Percentiles rank a stretch among this genome's conserved stretches.
These are phyloP conservation scores for Boloria euphrosyne DNA, from an alignment of 2,888 invertebrate species.

Conservation along the genomic window DNA sequence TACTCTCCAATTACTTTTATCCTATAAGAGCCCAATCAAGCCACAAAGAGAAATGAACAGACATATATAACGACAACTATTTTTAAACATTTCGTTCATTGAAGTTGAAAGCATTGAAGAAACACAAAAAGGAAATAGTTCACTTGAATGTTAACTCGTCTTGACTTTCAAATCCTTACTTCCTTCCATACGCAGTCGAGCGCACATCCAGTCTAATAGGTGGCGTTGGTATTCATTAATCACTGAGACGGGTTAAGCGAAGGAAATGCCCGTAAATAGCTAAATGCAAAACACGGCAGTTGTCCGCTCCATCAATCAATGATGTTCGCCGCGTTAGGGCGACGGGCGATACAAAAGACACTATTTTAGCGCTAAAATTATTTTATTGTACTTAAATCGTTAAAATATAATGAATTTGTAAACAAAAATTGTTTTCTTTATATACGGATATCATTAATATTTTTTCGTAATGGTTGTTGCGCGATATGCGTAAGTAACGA, in stretches of 20 bases:
- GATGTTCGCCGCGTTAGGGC: slow-evolving; percentile 38
- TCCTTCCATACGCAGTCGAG: slow-evolving; percentile 54
- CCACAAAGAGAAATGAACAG: slow-evolving; percentile 4
- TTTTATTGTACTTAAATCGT: not conserved
- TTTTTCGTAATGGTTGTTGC: too few relatives aligned
- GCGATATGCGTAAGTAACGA: too few relatives aligned
- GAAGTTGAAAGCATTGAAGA: slow-evolving; percentile 6
- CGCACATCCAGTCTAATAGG: slow-evolving; percentile 62
- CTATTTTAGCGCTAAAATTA: not conserved
- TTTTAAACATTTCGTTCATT: slow-evolving; percentile 29
- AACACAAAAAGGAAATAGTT: slow-evolving; percentile 37
- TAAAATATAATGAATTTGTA: too few relatives aligned
- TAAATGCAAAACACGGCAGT: slow-evolving; percentile 80
- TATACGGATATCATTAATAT: too few relatives aligned
- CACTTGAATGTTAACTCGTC: slow-evolving; percentile 43
- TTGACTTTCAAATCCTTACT: slow-evolving; percentile 47
- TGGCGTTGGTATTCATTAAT: slow-evolving; percentile 70
- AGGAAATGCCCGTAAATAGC: slow-evolving; percentile 81
- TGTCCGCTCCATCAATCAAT: slow-evolving; percentile 79
- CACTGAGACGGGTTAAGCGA: slow-evolving; percentile 77
- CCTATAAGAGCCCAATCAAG: not conserved
- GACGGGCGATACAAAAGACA: slow-evolving; percentile 24
- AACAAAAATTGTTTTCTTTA: too few relatives aligned
- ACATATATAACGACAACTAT: not conserved
- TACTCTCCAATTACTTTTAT: slow-evolving; percentile 10